These are phyloP conservation scores for Willowsia nigromaculata DNA, from an alignment of 2,888 invertebrate species.

Conservation along the genomic window DNA sequence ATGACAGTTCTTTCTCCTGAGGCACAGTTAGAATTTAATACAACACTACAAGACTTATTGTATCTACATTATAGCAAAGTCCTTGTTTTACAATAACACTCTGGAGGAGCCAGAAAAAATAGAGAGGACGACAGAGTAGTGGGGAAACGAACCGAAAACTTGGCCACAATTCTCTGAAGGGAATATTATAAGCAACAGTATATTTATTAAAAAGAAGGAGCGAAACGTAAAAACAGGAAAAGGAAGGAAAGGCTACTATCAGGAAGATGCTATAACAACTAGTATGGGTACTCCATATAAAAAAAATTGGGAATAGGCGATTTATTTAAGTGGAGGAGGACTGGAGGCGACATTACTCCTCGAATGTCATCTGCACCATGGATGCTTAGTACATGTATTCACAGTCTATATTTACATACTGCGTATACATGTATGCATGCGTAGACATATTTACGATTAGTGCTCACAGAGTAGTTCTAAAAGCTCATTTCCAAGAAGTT, in stretches of 20 bases:
- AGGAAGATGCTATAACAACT: neutral
- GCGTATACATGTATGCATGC: neutral
- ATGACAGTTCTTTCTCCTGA: constrained; percentile 64
- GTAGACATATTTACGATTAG: constrained; percentile 28
- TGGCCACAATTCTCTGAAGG: neutral
- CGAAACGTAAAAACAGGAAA: neutral
- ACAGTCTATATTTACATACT: neutral
- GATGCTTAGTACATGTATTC: neutral
- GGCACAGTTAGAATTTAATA: constrained; percentile 32
- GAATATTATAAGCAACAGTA: neutral
- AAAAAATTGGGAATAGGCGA: constrained; percentile 43
- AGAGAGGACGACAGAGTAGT: neutral
- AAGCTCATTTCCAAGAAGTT: constrained; percentile 3
- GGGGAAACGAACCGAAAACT: neutral
- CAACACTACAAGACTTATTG: neutral
- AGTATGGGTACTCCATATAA: neutral
- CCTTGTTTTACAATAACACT: neutral
- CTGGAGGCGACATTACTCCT: constrained; percentile 61
- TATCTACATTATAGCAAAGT: neutral
- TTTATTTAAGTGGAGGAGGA: constrained; percentile 62
- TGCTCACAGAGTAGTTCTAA: neutral
- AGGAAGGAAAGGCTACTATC: neutral
- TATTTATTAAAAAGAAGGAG: neutral
- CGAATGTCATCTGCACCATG: constrained; percentile 57
- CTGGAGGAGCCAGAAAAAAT: too few relatives aligned